A percentile compares a stretch with the other conserved stretches of the same genome.
These are phyloP conservation scores for Delichon dasypus DNA, from an alignment of 2,797 vertebrate species.

Conservation along the genomic window DNA sequence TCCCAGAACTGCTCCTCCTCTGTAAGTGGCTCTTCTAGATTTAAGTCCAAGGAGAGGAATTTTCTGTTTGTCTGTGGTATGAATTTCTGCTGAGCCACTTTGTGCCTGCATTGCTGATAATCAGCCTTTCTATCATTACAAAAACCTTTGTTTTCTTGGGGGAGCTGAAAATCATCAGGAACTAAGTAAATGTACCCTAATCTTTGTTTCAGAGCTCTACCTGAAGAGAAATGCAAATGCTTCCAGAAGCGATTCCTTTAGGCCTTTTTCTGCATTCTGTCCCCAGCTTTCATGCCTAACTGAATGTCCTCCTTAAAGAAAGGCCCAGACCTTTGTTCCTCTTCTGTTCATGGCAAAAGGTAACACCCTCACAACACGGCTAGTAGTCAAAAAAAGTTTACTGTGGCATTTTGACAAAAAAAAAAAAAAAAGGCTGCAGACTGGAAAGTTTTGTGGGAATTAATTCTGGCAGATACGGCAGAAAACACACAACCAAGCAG, in stretches of 20 bases:
- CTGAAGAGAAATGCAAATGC: background rate
- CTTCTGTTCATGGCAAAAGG: background rate
- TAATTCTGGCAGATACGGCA: background rate
- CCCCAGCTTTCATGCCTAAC: background rate
- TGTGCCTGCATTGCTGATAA: background rate
- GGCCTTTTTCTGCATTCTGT: background rate
- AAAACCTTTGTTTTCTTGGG: background rate
- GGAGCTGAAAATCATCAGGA: background rate
- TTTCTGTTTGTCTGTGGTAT: background rate
- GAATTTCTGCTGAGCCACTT: background rate
- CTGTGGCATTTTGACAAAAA: background rate
- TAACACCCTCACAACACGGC: background rate
- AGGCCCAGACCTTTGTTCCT: background rate
- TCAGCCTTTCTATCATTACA: background rate
- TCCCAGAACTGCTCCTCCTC: background rate
- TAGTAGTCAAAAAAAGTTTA: constrained; percentile 1
- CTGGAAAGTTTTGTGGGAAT: background rate
- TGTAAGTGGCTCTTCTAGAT: background rate
- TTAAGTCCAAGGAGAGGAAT: background rate
- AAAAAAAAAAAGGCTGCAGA: background rate
- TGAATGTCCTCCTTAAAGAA: background rate
- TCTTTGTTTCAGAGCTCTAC: background rate
- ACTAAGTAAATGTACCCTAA: background rate
- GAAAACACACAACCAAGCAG: constrained; percentile 20
- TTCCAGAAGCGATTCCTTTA: background rate